Conservation (phyloP, 1,140 invertebrate species). For the Archivesica marissinica region DNA sequence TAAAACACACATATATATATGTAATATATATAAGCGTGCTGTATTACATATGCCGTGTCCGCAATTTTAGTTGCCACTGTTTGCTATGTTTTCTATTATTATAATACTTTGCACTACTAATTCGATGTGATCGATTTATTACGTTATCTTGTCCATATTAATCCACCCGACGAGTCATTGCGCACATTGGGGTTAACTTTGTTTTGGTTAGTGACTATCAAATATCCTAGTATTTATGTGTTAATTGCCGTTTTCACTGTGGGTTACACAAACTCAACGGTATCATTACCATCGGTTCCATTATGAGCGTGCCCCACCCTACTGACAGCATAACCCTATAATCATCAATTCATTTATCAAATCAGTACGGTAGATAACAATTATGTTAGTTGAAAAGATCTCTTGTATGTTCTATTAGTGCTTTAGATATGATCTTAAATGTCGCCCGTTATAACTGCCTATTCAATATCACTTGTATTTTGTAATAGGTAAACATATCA, state of each 20-base stretch:
- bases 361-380: not conserved
- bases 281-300: not conserved
- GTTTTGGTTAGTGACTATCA: not conserved
- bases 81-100: too few species aligned
- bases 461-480: not conserved
- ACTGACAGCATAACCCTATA: not conserved
- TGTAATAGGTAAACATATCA: not conserved
- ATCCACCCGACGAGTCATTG: not conserved
- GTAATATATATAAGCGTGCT: too few species aligned
- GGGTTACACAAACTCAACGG: not conserved
- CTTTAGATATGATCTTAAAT: not conserved
- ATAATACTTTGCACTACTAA: too few species aligned
- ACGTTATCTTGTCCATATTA: slow-evolving; percentile 6
- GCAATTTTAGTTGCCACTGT: too few species aligned
- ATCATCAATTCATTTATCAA: slow-evolving; percentile 8
- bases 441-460: not conserved
- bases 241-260: slow-evolving; percentile 13
- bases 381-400: not conserved
- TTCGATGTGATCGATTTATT: not conserved
- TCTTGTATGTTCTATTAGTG: not conserved
- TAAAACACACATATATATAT: too few species aligned
- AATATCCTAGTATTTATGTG: slow-evolving; percentile 6
- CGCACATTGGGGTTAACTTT: slow-evolving; percentile 2
- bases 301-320: not conserved
- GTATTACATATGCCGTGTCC: too few species aligned